Percentiles rank a stretch among this genome's conserved stretches.
These are phyloP conservation scores for Phodopus roborovskii DNA, from an alignment of 2,113 vertebrate species.

Conservation along the genomic window DNA sequence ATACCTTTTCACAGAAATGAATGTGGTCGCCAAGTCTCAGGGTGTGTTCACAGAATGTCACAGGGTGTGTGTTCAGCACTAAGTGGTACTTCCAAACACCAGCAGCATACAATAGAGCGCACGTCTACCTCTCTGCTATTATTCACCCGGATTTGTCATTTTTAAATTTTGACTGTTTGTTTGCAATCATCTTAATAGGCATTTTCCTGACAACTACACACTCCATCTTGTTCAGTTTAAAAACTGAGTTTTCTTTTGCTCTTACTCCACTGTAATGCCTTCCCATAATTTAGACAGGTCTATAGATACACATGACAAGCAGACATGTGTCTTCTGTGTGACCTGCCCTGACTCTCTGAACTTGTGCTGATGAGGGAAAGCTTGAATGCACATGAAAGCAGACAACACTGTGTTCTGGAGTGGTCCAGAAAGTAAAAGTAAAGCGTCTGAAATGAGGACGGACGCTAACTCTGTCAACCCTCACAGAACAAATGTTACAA, in stretches of 20 bases:
- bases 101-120: not conserved
- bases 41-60: not conserved
- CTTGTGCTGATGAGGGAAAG: not conserved
- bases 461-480: not conserved
- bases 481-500: not conserved
- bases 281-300: not conserved
- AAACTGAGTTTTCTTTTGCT: not conserved
- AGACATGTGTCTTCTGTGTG: not conserved
- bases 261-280: slow-evolving; percentile 1
- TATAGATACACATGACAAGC: not conserved
- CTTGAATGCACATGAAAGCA: not conserved
- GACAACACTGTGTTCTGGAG: not conserved
- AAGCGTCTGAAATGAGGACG: not conserved
- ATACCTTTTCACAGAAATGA: not conserved
- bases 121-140: not conserved
- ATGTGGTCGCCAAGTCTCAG: not conserved
- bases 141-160: not conserved
- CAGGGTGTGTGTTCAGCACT: not conserved
- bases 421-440: not conserved
- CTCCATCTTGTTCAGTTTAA: not conserved
- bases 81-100: not conserved
- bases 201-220: not conserved
- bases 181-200: not conserved
- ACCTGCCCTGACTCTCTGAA: not conserved
- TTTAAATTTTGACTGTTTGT: not conserved